phyloP scores from a whole-genome alignment of 2,888 invertebrate genomes.

The Xestia c-nigrum region DNA sequence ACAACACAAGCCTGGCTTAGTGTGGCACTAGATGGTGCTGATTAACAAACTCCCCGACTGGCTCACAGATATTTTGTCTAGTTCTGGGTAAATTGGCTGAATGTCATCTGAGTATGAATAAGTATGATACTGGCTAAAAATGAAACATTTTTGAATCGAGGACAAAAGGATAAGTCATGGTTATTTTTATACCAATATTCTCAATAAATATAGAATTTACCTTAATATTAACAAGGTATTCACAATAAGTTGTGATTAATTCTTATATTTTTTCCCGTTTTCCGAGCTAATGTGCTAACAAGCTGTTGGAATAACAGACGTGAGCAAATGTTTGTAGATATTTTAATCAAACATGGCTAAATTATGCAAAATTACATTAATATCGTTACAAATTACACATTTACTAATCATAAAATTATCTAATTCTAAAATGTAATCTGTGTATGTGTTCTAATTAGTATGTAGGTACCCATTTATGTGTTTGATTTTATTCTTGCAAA shows the following conservation, averaged over 20 bases:
- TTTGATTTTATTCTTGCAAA: too few species aligned
- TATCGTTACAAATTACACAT: too few species aligned
- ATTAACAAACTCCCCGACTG: neutral
- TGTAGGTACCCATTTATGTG: too few species aligned
- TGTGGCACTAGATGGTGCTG: too few species aligned
- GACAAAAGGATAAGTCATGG: neutral
- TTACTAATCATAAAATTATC: too few species aligned
- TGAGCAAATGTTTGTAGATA: neutral
- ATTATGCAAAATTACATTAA: neutral
- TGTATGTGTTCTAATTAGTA: too few species aligned
- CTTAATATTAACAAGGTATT: conserved; percentile 12
- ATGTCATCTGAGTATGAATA: neutral
- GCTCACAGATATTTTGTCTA: neutral
- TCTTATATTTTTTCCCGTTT: conserved; percentile 6
- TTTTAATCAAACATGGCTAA: neutral
- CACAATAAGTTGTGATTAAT: neutral
- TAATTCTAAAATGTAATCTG: too few species aligned
- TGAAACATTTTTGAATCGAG: neutral
- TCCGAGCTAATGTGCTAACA: neutral
- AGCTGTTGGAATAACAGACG: too few species aligned
- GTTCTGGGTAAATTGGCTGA: neutral
- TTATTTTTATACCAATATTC: conserved; percentile 11
- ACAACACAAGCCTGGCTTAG: too few species aligned
- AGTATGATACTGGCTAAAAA: neutral
- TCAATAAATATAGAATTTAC: conserved; percentile 16